These are phyloP conservation scores for Chloropsis hardwickii DNA, from an alignment of 2,113 vertebrate species.

Conservation along the genomic window DNA sequence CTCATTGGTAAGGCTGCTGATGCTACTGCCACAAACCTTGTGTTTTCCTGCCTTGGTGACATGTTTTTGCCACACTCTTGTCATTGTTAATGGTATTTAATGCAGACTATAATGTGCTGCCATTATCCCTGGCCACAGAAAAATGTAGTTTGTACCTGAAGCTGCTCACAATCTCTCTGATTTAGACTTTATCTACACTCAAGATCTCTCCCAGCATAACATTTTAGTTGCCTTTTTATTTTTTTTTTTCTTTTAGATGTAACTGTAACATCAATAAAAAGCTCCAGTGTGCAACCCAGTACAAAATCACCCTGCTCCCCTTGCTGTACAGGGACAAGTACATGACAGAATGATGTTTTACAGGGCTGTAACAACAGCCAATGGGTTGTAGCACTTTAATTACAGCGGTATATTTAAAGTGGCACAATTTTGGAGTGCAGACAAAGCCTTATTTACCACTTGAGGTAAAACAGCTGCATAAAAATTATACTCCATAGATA, in stretches of 20 bases:
- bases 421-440: not conserved
- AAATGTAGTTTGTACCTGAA: not conserved
- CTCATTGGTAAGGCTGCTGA: not conserved
- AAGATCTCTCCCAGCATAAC: not conserved
- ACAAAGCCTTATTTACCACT: slow-evolving; percentile 28
- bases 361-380: slow-evolving; percentile 18
- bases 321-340: not conserved
- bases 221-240: not conserved
- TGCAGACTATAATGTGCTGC: not conserved
- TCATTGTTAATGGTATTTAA: not conserved
- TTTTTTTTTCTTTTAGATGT: not conserved
- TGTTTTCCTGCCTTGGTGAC: not conserved
- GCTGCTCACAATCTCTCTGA: not conserved
- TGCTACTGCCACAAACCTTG: not conserved
- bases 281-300: not conserved
- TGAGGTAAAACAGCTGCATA: slow-evolving; percentile 12
- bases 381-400: not conserved
- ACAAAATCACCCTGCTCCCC: not conserved
- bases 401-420: slow-evolving; percentile 22
- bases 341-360: slow-evolving; percentile 5
- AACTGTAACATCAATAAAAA: not conserved
- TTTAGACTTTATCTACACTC: not conserved
- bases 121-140: not conserved
- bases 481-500: slow-evolving; percentile 9
- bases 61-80: not conserved